phyloP scores from a whole-genome alignment of 2,888 invertebrate species.

The Volucella inanis region DNA sequence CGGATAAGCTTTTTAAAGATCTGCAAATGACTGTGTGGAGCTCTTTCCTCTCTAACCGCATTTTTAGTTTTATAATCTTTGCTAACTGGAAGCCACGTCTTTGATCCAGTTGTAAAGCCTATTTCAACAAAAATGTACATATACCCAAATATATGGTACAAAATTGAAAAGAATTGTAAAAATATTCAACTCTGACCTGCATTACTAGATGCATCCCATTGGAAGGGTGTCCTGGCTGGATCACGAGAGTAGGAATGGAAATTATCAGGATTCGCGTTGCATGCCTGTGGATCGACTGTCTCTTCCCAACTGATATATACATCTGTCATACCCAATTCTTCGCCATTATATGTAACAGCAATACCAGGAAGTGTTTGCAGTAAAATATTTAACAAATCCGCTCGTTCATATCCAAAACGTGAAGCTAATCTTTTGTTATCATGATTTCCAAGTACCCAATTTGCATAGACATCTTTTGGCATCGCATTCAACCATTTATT shows the following conservation, averaged over 20 bases:
- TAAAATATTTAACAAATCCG: conserved; percentile 92
- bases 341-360: conserved; percentile 93
- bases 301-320: conserved; percentile 84
- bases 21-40: conserved; percentile 86
- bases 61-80: conserved; percentile 85
- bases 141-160: not conserved
- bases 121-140: not conserved
- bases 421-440: conserved; percentile 88
- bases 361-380: conserved; percentile 92
- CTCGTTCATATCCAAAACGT: conserved; percentile 87
- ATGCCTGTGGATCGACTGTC: conserved; percentile 84
- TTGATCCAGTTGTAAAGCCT: conserved; percentile 80
- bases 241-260: conserved; percentile 84
- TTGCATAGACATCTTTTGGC: conserved; percentile 80
- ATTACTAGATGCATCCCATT: conserved; percentile 85
- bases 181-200: conserved; percentile 77
- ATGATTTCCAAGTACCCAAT: conserved; percentile 87
- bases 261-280: conserved; percentile 83
- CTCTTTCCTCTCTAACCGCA: conserved; percentile 84
- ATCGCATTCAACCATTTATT: conserved; percentile 85
- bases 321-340: conserved; percentile 88
- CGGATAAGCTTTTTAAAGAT: conserved; percentile 85
- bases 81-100: conserved; percentile 89
- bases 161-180: not conserved
- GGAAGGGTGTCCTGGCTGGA: conserved; percentile 86